Evolutionary conservation across 2,113 vertebrate genomes (phyloP).

Genomic region (Galemys pyrenaicus): DNA sequence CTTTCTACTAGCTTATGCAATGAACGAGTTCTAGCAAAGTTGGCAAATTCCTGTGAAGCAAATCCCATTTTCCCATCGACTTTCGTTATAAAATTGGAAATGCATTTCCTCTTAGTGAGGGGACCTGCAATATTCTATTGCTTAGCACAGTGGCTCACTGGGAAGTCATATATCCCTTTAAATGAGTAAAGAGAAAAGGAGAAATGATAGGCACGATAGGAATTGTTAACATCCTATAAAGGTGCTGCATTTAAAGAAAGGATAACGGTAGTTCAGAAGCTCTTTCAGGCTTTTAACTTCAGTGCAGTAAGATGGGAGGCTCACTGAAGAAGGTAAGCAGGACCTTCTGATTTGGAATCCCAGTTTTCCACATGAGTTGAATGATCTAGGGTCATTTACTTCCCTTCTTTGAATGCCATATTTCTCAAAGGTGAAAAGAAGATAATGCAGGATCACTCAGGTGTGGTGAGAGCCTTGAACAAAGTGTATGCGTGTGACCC

Average conservation of each 20-base stretch:
- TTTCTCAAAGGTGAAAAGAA: background rate
- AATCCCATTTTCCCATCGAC: conserved; percentile 56
- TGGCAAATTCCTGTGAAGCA: conserved; percentile 53
- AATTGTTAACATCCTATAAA: conserved; percentile 12
- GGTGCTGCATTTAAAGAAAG: background rate
- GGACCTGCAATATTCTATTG: background rate
- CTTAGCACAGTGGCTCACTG: background rate
- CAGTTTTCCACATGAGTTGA: background rate
- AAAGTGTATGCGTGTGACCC: background rate
- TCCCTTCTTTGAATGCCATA: background rate
- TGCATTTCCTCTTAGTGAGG: conserved; percentile 38
- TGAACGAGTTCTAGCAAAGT: conserved; percentile 48
- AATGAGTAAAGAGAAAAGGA: conserved; percentile 10
- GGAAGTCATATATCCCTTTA: conserved; percentile 31
- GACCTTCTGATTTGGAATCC: background rate
- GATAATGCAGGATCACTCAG: background rate
- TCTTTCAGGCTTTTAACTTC: background rate
- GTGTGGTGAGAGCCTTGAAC: background rate
- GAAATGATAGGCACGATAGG: background rate
- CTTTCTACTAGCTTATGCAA: conserved; percentile 32
- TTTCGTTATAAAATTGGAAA: conserved; percentile 62
- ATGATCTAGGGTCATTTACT: background rate
- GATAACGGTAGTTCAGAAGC: background rate
- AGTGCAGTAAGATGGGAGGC: background rate
- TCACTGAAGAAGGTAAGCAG: background rate